These are phyloP conservation scores for Lampropteryx suffumata DNA, from an alignment of 2,888 invertebrate genomes.

Conservation along the genomic window DNA sequence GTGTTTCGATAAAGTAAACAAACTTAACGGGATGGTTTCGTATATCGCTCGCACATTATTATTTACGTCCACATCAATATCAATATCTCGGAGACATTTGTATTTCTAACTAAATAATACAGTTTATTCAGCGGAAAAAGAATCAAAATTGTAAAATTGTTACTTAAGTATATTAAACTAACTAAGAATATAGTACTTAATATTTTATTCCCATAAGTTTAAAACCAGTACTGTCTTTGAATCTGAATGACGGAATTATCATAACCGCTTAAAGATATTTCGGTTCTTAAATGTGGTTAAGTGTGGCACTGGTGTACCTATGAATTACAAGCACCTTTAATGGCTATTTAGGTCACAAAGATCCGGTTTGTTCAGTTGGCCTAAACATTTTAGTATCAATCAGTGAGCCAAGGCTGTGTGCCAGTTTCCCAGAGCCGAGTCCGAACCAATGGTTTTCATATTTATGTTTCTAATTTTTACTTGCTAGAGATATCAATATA, in stretches of 20 bases:
- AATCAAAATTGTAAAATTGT: too few relatives aligned
- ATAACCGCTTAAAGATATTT: conserved; percentile 36
- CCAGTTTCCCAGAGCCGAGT: conserved; percentile 43
- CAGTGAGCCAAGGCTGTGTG: conserved; percentile 59
- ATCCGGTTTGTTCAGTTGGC: conserved; percentile 68
- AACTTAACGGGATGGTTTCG: too few relatives aligned
- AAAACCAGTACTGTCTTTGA: background rate
- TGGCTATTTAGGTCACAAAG: conserved; percentile 65
- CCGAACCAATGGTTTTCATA: conserved; percentile 22
- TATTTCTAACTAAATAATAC: too few relatives aligned
- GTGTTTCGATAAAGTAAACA: background rate
- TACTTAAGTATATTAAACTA: too few relatives aligned
- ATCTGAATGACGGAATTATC: conserved; percentile 44
- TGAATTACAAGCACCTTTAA: conserved; percentile 62
- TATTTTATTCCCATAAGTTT: background rate
- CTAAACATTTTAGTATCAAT: conserved; percentile 65
- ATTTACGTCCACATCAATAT: too few relatives aligned
- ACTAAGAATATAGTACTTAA: too few relatives aligned
- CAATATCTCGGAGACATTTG: too few relatives aligned
- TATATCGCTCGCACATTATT: too few relatives aligned
- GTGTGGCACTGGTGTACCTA: conserved; percentile 53
- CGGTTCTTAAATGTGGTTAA: conserved; percentile 45
- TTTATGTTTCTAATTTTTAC: conserved; percentile 4
- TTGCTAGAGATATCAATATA: too few relatives aligned
- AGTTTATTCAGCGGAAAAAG: too few relatives aligned